Conservation (phyloP, 2,113 vertebrate genomes). For the Rissa tridactyla region DNA sequence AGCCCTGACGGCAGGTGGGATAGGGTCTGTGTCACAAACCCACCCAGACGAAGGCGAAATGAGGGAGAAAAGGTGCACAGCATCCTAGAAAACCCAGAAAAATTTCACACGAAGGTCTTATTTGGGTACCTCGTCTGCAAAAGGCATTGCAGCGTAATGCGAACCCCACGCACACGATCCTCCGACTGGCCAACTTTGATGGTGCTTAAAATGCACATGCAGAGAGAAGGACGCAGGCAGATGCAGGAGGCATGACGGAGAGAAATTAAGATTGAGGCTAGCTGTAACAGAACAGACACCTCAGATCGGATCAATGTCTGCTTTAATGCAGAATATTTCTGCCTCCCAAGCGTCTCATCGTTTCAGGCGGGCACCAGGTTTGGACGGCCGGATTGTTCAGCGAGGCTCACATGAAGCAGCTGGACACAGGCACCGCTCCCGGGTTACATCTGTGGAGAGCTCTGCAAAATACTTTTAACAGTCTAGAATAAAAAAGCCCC, state of each 20-base stretch:
- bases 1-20: not conserved
- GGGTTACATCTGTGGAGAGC: not conserved
- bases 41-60: fast-evolving
- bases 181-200: not conserved
- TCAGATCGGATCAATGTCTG: not conserved
- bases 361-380: not conserved
- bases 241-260: not conserved
- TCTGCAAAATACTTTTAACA: not conserved
- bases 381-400: not conserved
- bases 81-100: not conserved
- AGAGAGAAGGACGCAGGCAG: not conserved
- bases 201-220: not conserved
- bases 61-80: not conserved
- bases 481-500: not conserved
- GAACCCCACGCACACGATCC: fast-evolving
- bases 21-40: not conserved
- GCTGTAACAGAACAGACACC: not conserved
- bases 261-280: not conserved
- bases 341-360: fast-evolving
- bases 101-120: no score
- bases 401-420: not conserved
- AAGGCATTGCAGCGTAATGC: not conserved
- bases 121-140: not conserved
- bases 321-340: not conserved
- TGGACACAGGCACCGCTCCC: not conserved